phyloP scores from a whole-genome alignment of 2,113 vertebrate genomes.

The Heliornis fulica region DNA sequence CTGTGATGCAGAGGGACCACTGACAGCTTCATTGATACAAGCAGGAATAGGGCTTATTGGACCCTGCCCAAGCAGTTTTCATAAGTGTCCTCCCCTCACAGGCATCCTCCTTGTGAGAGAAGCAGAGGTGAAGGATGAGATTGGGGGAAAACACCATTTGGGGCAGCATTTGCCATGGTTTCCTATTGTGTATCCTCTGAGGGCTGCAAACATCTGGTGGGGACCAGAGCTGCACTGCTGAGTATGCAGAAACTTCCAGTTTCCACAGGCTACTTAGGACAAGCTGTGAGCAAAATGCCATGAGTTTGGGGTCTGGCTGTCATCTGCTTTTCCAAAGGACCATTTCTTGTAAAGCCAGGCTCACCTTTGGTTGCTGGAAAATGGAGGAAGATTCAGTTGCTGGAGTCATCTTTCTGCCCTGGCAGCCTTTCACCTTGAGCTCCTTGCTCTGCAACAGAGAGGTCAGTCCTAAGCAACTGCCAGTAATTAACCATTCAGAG shows the following conservation, averaged over 20 bases:
- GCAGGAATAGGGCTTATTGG: rapidly evolving
- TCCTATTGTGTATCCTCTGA: background rate
- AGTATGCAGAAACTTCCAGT: background rate
- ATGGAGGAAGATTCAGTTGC: rapidly evolving
- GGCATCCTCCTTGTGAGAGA: background rate
- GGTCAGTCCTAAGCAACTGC: background rate
- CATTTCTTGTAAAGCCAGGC: background rate
- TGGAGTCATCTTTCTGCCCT: background rate
- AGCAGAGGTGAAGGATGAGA: background rate
- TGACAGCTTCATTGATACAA: background rate
- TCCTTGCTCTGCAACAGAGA: background rate
- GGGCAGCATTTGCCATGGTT: background rate
- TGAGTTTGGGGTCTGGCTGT: background rate
- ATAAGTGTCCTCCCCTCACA: background rate
- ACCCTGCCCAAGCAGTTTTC: background rate
- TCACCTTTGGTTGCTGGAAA: background rate
- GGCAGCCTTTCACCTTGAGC: background rate
- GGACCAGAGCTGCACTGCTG: background rate
- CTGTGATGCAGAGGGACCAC: background rate
- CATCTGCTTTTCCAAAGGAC: background rate
- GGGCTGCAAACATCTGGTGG: background rate
- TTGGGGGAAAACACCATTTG: background rate
- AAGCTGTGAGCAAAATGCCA: background rate
- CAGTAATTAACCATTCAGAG: background rate
- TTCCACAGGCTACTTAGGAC: background rate